These are phyloP conservation scores for Cantharis lateralis DNA, from an alignment of 2,888 invertebrate genomes.

Conservation along the genomic window DNA sequence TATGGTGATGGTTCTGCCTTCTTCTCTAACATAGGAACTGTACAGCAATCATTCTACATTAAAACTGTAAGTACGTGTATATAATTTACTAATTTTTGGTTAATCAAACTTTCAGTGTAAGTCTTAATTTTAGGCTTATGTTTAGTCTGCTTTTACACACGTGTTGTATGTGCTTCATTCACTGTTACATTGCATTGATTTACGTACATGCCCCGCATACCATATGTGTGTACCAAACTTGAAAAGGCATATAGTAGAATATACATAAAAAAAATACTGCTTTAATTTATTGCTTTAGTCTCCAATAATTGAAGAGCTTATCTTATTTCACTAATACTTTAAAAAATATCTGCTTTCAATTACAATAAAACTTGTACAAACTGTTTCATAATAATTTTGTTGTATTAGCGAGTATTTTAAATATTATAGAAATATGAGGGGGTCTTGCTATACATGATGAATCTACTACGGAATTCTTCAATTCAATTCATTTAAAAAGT, in stretches of 20 bases:
- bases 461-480: neutral
- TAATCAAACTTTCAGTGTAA: neutral
- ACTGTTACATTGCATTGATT: neutral
- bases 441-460: neutral
- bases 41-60: neutral
- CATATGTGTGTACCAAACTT: neutral
- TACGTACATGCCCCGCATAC: neutral
- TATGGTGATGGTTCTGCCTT: neutral
- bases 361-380: neutral
- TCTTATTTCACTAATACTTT: neutral
- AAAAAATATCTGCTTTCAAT: neutral
- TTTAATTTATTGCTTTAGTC: neutral
- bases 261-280: neutral
- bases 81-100: neutral
- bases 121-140: neutral
- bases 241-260: neutral
- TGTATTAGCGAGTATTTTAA: neutral
- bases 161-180: neutral
- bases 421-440: neutral
- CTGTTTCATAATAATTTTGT: neutral
- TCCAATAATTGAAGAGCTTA: neutral
- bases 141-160: neutral
- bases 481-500: neutral
- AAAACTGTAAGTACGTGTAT: neutral
- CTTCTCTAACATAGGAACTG: neutral